These are phyloP conservation scores for Physella acuta DNA, from an alignment of 1,140 invertebrate species.

Conservation along the genomic window DNA sequence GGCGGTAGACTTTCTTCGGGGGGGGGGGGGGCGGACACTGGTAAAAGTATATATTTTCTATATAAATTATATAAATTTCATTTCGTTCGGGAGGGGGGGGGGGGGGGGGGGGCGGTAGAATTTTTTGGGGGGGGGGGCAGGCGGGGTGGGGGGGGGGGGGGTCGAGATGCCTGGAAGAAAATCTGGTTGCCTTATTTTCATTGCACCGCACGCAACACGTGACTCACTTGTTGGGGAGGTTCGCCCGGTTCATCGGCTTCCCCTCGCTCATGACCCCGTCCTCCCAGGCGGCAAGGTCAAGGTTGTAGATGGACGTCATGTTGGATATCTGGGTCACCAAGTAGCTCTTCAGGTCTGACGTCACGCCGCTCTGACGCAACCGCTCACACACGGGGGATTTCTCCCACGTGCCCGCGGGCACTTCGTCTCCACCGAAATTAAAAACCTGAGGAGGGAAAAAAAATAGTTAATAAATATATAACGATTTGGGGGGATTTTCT, in stretches of 20 bases:
- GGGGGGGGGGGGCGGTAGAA: too few relatives aligned
- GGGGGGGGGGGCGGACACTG: too few relatives aligned
- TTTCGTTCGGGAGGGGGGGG: too few relatives aligned
- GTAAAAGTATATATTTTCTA: too few relatives aligned
- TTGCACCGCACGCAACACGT: too few relatives aligned
- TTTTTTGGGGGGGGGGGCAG: too few relatives aligned
- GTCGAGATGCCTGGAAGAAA: too few relatives aligned
- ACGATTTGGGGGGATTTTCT: slow-evolving; percentile 16
- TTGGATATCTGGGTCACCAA: slow-evolving; percentile 35
- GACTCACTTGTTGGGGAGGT: slow-evolving; percentile 13
- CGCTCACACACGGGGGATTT: slow-evolving; percentile 42
- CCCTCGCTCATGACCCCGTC: slow-evolving; percentile 40
- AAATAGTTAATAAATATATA: background rate
- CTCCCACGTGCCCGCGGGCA: slow-evolving; percentile 41
- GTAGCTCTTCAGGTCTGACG: slow-evolving; percentile 33
- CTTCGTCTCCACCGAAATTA: slow-evolving; percentile 52
- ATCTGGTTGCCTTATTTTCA: too few relatives aligned
- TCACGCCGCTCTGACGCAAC: slow-evolving; percentile 14
- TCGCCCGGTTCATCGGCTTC: slow-evolving; percentile 29
- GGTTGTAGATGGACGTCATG: slow-evolving; percentile 29
- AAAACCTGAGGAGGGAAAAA: slow-evolving; percentile 36
- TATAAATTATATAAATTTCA: too few relatives aligned
- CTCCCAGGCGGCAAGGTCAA: slow-evolving; percentile 48
- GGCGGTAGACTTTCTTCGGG: too few relatives aligned
- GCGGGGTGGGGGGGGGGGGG: too few relatives aligned